Conservation (phyloP, 1,140 invertebrate genomes). For the Heliconius melpomene region DNA sequence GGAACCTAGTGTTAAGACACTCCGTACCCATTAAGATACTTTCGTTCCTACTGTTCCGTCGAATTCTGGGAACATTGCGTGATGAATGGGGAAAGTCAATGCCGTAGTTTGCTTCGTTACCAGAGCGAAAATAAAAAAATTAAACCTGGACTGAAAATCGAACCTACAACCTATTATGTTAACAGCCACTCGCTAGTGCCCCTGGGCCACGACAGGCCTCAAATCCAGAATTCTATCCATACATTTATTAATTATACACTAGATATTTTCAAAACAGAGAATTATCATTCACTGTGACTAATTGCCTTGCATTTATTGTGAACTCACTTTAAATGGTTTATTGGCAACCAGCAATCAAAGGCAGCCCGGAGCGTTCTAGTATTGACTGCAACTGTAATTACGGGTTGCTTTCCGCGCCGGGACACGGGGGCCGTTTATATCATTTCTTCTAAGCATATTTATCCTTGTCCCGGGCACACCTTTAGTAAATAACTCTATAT, state of each 20-base stretch:
- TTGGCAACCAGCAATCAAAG: constrained; percentile 48
- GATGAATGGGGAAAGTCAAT: no score
- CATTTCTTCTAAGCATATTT: constrained; percentile 48
- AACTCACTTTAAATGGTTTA: constrained; percentile 37
- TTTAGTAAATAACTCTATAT: constrained; percentile 44
- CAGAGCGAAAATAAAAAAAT: no score
- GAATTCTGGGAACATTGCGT: no score
- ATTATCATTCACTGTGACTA: constrained; percentile 34
- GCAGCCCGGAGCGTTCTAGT: constrained; percentile 43
- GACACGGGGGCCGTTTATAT: constrained; percentile 47
- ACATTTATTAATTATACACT: constrained; percentile 2
- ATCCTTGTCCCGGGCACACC: constrained; percentile 58
- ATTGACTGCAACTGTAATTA: constrained; percentile 50
- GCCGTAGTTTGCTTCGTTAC: no score
- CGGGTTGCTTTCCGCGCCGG: constrained; percentile 41
- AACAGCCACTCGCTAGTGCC: no score
- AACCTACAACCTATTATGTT: no score
- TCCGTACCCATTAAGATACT: no score
- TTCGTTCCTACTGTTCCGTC: no score
- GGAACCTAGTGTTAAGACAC: no score
- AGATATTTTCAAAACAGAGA: constrained; percentile 16
- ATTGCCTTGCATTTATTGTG: constrained; percentile 35
- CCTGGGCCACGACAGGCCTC: no score
- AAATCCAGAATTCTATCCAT: no score
- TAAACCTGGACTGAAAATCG: no score